Percentiles rank a stretch among this genome's conserved stretches.
Conservation (phyloP, 1,140 invertebrate genomes). For the Ips typographus region DNA sequence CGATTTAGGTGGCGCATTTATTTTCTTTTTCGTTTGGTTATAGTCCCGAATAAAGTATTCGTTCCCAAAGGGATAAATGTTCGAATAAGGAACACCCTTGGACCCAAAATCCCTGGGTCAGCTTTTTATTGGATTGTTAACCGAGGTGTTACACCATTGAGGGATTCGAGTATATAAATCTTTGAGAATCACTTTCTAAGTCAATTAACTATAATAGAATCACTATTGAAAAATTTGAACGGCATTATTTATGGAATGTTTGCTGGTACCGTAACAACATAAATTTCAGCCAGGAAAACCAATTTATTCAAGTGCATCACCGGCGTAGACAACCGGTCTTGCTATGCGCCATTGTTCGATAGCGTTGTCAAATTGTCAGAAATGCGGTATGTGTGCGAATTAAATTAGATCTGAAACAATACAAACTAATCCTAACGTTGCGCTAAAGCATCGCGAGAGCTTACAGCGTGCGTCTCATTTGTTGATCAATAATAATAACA, state of each 20-base stretch:
- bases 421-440: slow-evolving; percentile 3
- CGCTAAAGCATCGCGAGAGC: neutral
- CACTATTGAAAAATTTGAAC: neutral
- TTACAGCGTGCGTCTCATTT: neutral
- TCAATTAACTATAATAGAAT: neutral
- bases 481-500: neutral
- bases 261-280: neutral
- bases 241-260: neutral
- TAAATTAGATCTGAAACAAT: slow-evolving; percentile 14
- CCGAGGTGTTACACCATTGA: neutral
- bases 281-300: slow-evolving; percentile 1
- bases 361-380: slow-evolving; percentile 8
- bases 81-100: neutral
- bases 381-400: slow-evolving; percentile 1
- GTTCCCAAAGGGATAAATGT: neutral
- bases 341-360: slow-evolving; percentile 8
- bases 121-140: neutral
- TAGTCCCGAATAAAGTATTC: neutral
- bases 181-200: neutral
- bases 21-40: neutral
- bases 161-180: neutral
- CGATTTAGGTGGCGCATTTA: neutral
- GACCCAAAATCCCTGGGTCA: neutral
- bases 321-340: neutral
- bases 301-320: slow-evolving; percentile 1